A percentile compares a stretch with the other conserved stretches of the same genome.
Conservation (phyloP, 1,140 invertebrate genomes). For the Pogonus chalceus region DNA sequence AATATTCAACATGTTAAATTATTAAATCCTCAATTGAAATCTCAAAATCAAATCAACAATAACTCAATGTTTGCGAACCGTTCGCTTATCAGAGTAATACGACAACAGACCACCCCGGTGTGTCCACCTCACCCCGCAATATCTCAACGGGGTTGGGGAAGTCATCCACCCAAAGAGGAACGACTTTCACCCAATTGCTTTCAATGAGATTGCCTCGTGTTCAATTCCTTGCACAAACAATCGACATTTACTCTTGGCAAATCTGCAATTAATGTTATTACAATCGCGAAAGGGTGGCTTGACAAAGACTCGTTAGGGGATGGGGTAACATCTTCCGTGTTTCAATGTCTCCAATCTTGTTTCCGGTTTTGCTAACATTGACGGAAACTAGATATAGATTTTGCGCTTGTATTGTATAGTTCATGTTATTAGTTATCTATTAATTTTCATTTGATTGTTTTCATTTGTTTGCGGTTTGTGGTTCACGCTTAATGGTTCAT, state of each 20-base stretch:
- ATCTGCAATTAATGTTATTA: slow-evolving; percentile 5
- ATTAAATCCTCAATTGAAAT: too few relatives aligned
- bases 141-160: not conserved
- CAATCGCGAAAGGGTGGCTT: not conserved
- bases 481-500: too few relatives aligned
- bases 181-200: slow-evolving; percentile 1
- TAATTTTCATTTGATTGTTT: too few relatives aligned
- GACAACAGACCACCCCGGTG: not conserved
- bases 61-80: slow-evolving; percentile 1
- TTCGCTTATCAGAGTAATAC: not conserved
- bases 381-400: too few relatives aligned
- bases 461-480: too few relatives aligned
- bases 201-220: slow-evolving; percentile 2
- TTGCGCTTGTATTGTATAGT: too few relatives aligned
- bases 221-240: not conserved
- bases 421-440: too few relatives aligned
- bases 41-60: not conserved
- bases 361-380: too few relatives aligned
- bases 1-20: too few relatives aligned
- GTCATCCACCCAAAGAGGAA: not conserved
- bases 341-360: too few relatives aligned
- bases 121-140: too few relatives aligned
- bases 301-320: not conserved
- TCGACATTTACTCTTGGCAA: slow-evolving; percentile 5
- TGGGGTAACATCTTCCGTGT: too few relatives aligned